Evolutionary conservation across 1,140 invertebrate species (phyloP), one percentile per base, ranked within the genome.

Genomic region (Nomia melanderi): DNA sequence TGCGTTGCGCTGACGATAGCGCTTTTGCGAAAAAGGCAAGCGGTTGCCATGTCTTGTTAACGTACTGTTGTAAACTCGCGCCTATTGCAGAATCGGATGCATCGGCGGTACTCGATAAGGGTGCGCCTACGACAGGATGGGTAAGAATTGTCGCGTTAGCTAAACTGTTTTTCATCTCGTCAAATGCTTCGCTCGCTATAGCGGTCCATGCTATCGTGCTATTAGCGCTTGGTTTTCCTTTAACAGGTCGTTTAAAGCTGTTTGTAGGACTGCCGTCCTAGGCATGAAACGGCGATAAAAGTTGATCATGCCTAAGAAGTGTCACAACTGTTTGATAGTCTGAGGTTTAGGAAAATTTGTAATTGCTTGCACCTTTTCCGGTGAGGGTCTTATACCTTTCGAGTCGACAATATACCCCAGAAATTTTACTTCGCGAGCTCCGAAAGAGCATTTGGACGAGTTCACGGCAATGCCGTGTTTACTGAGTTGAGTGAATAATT

Each of bases 301-400:
- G 20, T 72, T 72, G 2, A 72, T n/a, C 56, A 72, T 71, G 0
- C 69, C 69, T 23, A 71, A 60, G 14, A 71, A 71, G 5, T 41
- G 4, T 2, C 69, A 25, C 0, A 71, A 6, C 6, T 33, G 5
- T 14, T 36, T 47, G 6, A 60, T 27, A 0, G 27, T 50, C 2
- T n/a, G 11, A 0, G 69, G 69, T 8, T 33, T 31, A 1, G 69
- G 20, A 25, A 47, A 71, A 1, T 60, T 17, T 8, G 0, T 1
- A 0, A 72, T 62, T 1, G 27, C 57, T 0, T 50, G 4, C 0
- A 60, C 69, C 20, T 47, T 33, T 6, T 53, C 29, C 1, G 14
- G 0, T 1, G 5, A 0, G 3, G 57, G 69, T 23, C 1, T 33
- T 7, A n/a, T 60, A 1, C 69, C 57, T 1, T 50, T 3, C 0